Base-by-base conservation (phyloP, 2,888 invertebrate genomes). In the Ellobium chinense region DNA sequence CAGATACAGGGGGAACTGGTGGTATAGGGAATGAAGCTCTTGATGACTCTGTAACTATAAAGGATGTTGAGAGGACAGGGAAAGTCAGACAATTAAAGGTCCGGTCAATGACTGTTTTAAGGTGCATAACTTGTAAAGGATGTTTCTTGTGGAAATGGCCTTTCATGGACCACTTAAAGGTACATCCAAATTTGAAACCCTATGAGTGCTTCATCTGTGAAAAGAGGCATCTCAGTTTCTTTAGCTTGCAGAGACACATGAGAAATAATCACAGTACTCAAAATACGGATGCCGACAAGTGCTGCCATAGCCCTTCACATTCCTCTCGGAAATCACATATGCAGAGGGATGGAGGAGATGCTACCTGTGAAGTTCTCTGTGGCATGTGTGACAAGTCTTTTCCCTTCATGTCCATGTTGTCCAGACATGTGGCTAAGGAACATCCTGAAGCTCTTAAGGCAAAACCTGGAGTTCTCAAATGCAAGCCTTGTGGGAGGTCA, bases 131-230 rank as follows among this genome's bases (percentile, higher is more conserved):
- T 14, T 69, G 69, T 37, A 54, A 54, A 69, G 27, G 69, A 1
- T 54, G 69, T 31, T 69, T 18, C 14, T 39, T 69, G 12, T 54
- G 69, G 69, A 69, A 69, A 54, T 21, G 18, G 29, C 69, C 69
- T 54, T 69, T 54, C 54, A 39, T 69, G 5, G 21, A 69, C 27
- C 69, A 69, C 31, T 3, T 69, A 27, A 69, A 69, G 54, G 21
- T 69, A 14, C 69, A 69, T 54, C 69, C 27, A 39, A 69, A 69
- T 69, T 27, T 46, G 29, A 29, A 27, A 31, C 54, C 54, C 2
- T 69, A 39, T 69, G 46, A 54, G 21, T 69, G 69, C 54, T 14
- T 46, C 24, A 18, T 27, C 9, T 69, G 69, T 27, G 1, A 31
- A 18, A 54, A 31, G 29, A 69, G 54, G 39, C 39, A 29, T 7